Evolutionary conservation across 2,113 vertebrate genomes (phyloP), one percentile per base, ranked within the genome.

Genomic region (Menidia beryllina): DNA sequence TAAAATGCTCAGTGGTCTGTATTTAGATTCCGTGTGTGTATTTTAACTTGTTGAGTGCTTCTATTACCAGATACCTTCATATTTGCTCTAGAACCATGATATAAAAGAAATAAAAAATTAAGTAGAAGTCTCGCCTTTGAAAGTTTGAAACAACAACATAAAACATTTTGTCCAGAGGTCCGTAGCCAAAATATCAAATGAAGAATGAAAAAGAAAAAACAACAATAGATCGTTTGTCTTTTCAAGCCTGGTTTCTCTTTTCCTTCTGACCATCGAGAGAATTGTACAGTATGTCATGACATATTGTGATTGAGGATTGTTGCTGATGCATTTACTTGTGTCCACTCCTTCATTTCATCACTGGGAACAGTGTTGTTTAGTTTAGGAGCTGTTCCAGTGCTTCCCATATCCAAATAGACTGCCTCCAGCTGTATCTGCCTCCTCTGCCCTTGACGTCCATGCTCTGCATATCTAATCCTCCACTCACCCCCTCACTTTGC

Each of bases 401-500:
- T 50, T 43, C 43, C 48, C 75, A 67, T 83, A 67, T 75, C 78
- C 79, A 79, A 67, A 84, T 77, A 62, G 69, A 66, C 54, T 81
- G 89, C 88, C 86, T 89, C 75, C 62, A 88, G 89, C 88, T 84
- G 68, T 72, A 83, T 90, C 73, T 89, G 83, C 81, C 85, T 90
- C 66, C 64, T 84, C 78, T 90, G 88, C 83, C 86, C 88, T 91
- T 92, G 81, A 91, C 79, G 30, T 86, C 81, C 79, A 88, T 87
- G 83, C 88, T 86, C 72, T 90, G 86, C 82, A 89, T 88, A 82
- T 79, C 69, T 86, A 91, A 91, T 90, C 62, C 75, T 71, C 67
- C 69, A 53, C 80, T 83, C 86, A 88, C 85, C 85, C 85, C 75
- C 76, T 86, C 73, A 85, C 70, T 78, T 73, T 86, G 75, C 81